Conservation (phyloP, 2,888 invertebrate genomes). For the Carterocephalus palaemon region DNA sequence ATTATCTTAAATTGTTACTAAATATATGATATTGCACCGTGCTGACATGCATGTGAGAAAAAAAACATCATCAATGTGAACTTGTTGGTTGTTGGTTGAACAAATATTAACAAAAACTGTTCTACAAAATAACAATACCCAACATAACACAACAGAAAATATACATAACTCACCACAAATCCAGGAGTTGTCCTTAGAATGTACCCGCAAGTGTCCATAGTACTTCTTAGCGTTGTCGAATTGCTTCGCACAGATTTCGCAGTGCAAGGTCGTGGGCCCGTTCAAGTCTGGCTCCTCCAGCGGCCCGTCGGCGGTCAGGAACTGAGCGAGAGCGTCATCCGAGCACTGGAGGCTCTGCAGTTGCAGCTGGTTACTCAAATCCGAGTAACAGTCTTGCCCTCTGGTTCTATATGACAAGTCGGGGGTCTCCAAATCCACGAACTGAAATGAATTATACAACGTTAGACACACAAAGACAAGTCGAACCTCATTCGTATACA, state of each 20-base stretch:
- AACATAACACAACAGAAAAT: too few relatives aligned
- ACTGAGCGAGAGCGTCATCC: constrained; percentile 67
- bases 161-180: constrained; percentile 54
- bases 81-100: too few relatives aligned
- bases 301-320: constrained; percentile 62
- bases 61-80: too few relatives aligned
- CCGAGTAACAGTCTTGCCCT: constrained; percentile 50
- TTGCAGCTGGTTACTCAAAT: constrained; percentile 47
- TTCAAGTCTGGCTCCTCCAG: constrained; percentile 68
- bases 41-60: too few relatives aligned
- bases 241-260: constrained; percentile 67
- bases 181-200: constrained; percentile 70
- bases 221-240: constrained; percentile 73
- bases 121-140: too few relatives aligned
- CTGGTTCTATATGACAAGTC: constrained; percentile 47
- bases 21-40: too few relatives aligned
- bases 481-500: neutral
- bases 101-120: too few relatives aligned
- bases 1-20: too few relatives aligned
- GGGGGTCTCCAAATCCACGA: constrained; percentile 55
- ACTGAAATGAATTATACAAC: constrained; percentile 52
- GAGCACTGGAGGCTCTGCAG: constrained; percentile 39
- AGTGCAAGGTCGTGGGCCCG: constrained; percentile 65
- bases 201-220: constrained; percentile 68
- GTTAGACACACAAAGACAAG: constrained; percentile 3